These are phyloP conservation scores for Brachycybe producta DNA, from an alignment of 2,888 invertebrate species.

Conservation along the genomic window DNA sequence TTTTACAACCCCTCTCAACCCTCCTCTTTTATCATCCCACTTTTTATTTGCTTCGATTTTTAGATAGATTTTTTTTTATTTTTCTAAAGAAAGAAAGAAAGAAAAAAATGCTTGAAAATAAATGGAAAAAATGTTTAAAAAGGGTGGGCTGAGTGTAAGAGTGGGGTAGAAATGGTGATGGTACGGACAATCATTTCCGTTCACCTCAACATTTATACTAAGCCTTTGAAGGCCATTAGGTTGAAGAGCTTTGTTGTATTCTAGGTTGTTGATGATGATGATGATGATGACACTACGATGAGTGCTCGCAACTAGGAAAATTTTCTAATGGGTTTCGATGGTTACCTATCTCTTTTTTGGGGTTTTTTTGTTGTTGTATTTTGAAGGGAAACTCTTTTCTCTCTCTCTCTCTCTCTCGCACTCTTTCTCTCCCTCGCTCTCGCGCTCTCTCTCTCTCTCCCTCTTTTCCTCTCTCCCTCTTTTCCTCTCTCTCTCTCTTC, in stretches of 20 bases:
- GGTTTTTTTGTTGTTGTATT: too few relatives aligned
- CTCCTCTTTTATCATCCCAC: too few relatives aligned
- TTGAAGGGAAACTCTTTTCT: too few relatives aligned
- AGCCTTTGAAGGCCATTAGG: constrained; percentile 9
- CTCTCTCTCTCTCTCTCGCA: too few relatives aligned
- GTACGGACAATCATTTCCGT: constrained; percentile 8
- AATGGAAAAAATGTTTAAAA: background rate
- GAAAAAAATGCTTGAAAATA: background rate
- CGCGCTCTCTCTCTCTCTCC: too few relatives aligned
- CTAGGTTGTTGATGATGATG: constrained; percentile 8
- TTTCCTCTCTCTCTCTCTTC: too few relatives aligned
- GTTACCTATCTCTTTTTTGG: constrained; percentile 10
- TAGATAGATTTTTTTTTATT: too few relatives aligned
- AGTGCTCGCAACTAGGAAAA: constrained; percentile 10
- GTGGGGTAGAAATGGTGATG: background rate
- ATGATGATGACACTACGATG: too few relatives aligned
- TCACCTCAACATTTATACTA: constrained; percentile 11
- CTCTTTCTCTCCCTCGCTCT: too few relatives aligned
- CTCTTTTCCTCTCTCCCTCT: too few relatives aligned
- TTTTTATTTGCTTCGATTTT: too few relatives aligned
- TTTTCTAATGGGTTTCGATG: constrained; percentile 17
- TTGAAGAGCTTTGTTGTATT: constrained; percentile 3
- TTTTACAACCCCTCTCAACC: too few relatives aligned
- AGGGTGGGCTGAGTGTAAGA: background rate
- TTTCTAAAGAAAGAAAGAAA: background rate